Percentiles rank a stretch among this genome's conserved stretches.
phyloP scores from a whole-genome alignment of 2,888 invertebrate genomes.

The Andrena chrysosceles region DNA sequence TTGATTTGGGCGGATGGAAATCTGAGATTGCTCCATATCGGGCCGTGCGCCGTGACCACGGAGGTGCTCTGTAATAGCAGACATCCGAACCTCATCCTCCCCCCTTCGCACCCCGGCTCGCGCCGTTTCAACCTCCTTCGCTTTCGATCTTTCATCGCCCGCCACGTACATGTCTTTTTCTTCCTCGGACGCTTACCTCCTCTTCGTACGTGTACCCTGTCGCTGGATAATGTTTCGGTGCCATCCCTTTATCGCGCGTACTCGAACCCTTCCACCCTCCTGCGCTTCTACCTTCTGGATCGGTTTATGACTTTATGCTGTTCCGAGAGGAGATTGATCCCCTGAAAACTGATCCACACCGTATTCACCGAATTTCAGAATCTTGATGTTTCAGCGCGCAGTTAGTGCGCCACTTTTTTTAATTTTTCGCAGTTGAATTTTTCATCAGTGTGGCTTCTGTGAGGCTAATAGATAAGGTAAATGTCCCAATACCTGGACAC shows the following conservation, averaged over 20 bases:
- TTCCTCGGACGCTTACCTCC: neutral
- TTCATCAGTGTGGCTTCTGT: no score
- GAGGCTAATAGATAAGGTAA: no score
- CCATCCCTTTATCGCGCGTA: neutral
- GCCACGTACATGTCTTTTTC: neutral
- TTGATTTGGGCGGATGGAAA: slow-evolving; percentile 89
- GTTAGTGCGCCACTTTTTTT: no score
- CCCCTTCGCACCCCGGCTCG: neutral
- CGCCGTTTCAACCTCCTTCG: neutral
- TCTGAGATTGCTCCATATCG: slow-evolving; percentile 90
- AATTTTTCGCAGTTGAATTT: no score
- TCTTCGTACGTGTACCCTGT: slow-evolving; percentile 1
- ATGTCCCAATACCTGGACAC: no score
- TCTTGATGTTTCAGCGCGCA: no score
- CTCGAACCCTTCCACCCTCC: neutral
- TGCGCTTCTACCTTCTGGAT: neutral
- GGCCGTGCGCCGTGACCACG: slow-evolving; percentile 86
- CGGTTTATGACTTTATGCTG: neutral
- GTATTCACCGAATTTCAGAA: no score
- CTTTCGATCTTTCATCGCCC: slow-evolving; percentile 7
- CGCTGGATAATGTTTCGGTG: slow-evolving; percentile 15
- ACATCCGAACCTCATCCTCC: slow-evolving; percentile 63
- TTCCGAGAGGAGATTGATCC: neutral
- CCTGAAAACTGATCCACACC: no score
- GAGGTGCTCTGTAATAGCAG: slow-evolving; percentile 81